A percentile compares a stretch with the other conserved stretches of the same genome.
phyloP scores from a whole-genome alignment of 2,113 vertebrate genomes.

The Notothenia rossii region DNA sequence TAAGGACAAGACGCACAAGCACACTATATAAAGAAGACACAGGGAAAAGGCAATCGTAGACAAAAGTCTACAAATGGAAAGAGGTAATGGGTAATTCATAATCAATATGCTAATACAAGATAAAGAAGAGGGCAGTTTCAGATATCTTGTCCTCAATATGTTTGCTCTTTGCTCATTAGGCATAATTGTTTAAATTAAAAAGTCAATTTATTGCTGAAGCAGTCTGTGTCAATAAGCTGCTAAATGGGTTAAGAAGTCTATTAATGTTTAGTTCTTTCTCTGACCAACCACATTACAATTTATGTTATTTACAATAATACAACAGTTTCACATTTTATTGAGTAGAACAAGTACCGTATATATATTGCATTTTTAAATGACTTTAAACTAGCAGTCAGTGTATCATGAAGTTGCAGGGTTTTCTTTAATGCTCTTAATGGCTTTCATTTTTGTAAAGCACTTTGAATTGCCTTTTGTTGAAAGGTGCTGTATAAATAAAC shows the following conservation, averaged over 20 bases:
- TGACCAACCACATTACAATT: no score
- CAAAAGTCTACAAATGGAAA: constrained; percentile 65
- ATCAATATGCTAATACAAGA: constrained; percentile 35
- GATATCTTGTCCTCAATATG: constrained; percentile 3
- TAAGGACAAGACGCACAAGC: constrained; percentile 7
- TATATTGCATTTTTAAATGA: no score
- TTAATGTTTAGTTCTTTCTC: no score
- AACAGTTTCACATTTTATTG: background rate
- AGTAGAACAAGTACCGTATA: background rate
- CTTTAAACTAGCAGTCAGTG: no score
- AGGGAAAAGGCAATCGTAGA: constrained; percentile 26
- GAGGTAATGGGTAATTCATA: constrained; percentile 58
- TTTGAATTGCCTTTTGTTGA: no score
- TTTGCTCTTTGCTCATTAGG: background rate
- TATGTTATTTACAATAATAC: no score
- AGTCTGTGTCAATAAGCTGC: no score
- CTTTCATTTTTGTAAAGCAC: no score
- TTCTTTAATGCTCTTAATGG: no score
- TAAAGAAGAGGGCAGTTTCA: background rate
- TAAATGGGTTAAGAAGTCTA: no score
- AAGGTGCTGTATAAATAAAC: no score
- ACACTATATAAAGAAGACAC: constrained; percentile 25
- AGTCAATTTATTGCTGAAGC: no score
- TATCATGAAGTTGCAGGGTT: background rate
- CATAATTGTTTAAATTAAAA: background rate